Evolutionary conservation across 2,113 vertebrate species (phyloP).

Genomic region (Struthidea cinerea): DNA sequence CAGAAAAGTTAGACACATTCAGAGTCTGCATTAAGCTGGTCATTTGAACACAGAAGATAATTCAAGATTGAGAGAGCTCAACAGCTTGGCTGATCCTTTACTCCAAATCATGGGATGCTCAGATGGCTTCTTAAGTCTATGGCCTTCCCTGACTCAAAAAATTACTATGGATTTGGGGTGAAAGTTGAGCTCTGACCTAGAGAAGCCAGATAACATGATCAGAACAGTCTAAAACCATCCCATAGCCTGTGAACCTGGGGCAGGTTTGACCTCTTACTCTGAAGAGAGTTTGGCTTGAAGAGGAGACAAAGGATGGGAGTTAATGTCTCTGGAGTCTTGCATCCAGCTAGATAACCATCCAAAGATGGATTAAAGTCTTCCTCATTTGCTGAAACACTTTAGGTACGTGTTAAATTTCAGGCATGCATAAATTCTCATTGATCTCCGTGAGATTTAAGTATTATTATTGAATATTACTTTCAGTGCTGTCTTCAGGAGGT

Average conservation of each 20-base stretch:
- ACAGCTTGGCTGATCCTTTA: not conserved
- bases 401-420: not conserved
- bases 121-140: not conserved
- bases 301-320: not conserved
- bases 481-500: not conserved
- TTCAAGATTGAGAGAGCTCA: not conserved
- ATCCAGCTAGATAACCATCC: not conserved
- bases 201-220: not conserved
- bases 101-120: not conserved
- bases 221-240: not conserved
- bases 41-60: not conserved
- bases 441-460: not conserved
- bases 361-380: not conserved
- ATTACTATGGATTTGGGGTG: not conserved
- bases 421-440: not conserved
- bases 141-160: not conserved
- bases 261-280: not conserved
- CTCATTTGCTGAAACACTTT: not conserved
- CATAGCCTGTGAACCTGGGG: not conserved
- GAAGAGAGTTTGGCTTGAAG: not conserved
- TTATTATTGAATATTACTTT: not conserved
- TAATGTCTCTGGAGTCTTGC: not conserved
- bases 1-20: not conserved
- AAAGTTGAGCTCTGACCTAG: not conserved
- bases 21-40: not conserved